These are phyloP conservation scores for Passerculus sandwichensis DNA, from an alignment of 2,797 vertebrate species.

Conservation along the genomic window DNA sequence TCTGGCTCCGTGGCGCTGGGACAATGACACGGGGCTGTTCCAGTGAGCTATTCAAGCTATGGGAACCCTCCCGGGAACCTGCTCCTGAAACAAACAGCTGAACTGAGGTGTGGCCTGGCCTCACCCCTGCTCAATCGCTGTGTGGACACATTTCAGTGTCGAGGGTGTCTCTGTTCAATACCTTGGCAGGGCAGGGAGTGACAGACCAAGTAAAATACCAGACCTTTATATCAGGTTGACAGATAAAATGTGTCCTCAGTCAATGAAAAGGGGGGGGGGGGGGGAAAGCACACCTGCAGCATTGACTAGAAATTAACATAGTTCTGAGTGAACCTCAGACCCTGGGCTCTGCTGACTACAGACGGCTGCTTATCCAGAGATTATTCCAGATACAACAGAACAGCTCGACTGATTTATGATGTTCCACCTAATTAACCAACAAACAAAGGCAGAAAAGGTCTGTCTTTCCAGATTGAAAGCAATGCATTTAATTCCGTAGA, in stretches of 20 bases:
- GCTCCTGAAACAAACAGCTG: slow-evolving; percentile 7
- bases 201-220: background rate
- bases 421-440: slow-evolving; percentile 58
- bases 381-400: slow-evolving; percentile 36
- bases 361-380: slow-evolving; percentile 4
- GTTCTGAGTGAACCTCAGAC: background rate
- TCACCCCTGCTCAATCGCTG: slow-evolving; percentile 1
- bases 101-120: slow-evolving; percentile 42
- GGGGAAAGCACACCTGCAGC: background rate
- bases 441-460: slow-evolving; percentile 53
- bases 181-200: background rate
- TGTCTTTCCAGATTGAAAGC: slow-evolving; percentile 29
- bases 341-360: background rate
- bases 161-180: background rate
- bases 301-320: background rate
- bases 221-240: background rate
- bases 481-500: background rate
- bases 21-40: background rate
- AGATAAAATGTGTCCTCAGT: background rate
- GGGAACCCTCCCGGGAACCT: slow-evolving; percentile 28
- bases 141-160: background rate
- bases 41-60: background rate
- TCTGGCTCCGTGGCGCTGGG: background rate
- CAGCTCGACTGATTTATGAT: slow-evolving; percentile 16
- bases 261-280: background rate